phyloP scores from a whole-genome alignment of 1,140 invertebrate species.

The Drosophila mayri region DNA sequence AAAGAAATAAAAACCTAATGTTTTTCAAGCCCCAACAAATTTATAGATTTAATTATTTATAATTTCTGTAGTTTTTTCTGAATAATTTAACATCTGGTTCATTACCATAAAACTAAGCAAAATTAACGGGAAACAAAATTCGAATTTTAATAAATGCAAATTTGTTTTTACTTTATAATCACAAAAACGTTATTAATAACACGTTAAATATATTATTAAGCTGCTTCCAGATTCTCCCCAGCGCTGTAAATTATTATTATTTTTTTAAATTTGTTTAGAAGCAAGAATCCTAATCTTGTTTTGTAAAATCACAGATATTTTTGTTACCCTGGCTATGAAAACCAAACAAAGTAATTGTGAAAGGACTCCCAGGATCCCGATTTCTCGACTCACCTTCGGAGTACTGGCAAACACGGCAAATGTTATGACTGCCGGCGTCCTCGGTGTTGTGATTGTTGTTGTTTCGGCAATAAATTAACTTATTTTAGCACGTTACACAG shows the following conservation, averaged over 20 bases:
- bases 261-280: not conserved
- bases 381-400: slow-evolving; percentile 57
- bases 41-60: no score
- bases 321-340: slow-evolving; percentile 12
- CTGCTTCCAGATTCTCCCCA: not conserved
- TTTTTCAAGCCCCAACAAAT: no score
- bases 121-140: not conserved
- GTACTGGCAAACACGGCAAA: slow-evolving; percentile 44
- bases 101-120: no score
- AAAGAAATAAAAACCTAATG: no score
- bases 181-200: not conserved
- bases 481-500: slow-evolving; percentile 74
- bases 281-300: not conserved
- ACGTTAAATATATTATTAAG: no score
- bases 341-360: slow-evolving; percentile 9
- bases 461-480: slow-evolving; percentile 71
- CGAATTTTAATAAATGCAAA: not conserved
- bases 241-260: not conserved
- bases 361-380: slow-evolving; percentile 2
- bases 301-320: slow-evolving; percentile 15
- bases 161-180: rapidly evolving
- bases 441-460: slow-evolving; percentile 61
- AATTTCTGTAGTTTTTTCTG: no score
- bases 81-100: no score
- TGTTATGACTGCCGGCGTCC: slow-evolving; percentile 62